Base-by-base conservation (phyloP, 1,140 invertebrate genomes). In the Drosophila sulfurigaster region DNA sequence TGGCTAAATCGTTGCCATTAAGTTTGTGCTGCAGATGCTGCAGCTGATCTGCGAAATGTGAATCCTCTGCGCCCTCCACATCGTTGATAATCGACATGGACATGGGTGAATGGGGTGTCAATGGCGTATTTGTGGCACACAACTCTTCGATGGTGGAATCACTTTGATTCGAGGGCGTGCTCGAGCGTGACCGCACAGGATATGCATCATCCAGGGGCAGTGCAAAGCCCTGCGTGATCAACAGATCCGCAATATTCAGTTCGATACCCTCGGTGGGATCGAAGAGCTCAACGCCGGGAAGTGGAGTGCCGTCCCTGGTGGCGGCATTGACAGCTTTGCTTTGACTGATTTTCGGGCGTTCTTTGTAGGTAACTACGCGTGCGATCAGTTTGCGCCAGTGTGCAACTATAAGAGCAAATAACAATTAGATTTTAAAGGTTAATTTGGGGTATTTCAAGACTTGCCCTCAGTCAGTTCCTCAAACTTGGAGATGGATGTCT, bases 311-410 rank as follows among this genome's bases (percentile, higher is more conserved):
- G 78, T 94, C 94, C 6, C 94, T 92, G 20, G 93, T 93, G 5
- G 93, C 90, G n/a, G 93, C 75, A 73, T 92, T 92, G 0, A 91
- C 75, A 0, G 90, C 74, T 28, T 65, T 65, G 1, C 35, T 71
- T 2, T 16, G 13, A 4, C 54, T 43, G 3, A 10, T 73, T 69
- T 57, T 92, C 67, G 16, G 76, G 1, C 94, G 94, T 51, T 95
- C 94, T 77, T 95, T 94, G 82, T 96, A 96, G 0, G 94, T 94
- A 20, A 95, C 95, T 6, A 96, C 95, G 68, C 94, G 94, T 0
- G 96, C 96, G 20, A 95, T 93, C 0, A 97, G 80, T 10, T 94
- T 92, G 63, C 95, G 95, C 96, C 95, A 96, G 70, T 95, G 93
- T 0, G 94, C 95, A 16, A 94, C 92, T 92, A 91, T 1, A 32